Conservation (phyloP, 2,888 invertebrate species). For the Pemphredon lugubris region DNA sequence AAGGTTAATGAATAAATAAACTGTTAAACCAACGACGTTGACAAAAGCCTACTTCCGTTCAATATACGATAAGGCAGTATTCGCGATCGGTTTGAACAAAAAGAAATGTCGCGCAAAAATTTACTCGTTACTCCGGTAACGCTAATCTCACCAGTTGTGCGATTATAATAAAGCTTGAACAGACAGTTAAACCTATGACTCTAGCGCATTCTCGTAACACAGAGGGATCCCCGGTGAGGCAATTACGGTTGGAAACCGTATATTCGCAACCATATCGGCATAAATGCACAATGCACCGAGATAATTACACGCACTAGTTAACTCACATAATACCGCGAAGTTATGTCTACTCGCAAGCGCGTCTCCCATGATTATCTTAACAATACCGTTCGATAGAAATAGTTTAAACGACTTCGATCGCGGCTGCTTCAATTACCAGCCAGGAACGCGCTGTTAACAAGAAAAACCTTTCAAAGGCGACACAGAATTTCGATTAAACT, state of each 20-base stretch:
- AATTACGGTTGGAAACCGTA: background rate
- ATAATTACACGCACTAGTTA: slow-evolving; percentile 23
- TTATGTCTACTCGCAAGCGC: background rate
- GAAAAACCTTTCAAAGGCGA: slow-evolving; percentile 49
- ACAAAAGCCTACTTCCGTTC: no score
- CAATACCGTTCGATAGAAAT: slow-evolving; percentile 26
- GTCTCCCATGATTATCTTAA: slow-evolving; percentile 8
- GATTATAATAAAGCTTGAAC: no score
- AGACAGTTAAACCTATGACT: no score
- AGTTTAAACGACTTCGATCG: slow-evolving; percentile 19
- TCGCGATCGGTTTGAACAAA: no score
- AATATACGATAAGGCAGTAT: no score
- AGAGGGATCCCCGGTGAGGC: background rate
- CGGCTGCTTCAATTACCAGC: slow-evolving; percentile 36
- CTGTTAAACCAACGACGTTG: no score
- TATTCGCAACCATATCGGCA: background rate
- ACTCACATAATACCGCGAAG: slow-evolving; percentile 4
- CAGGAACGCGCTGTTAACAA: slow-evolving; percentile 41
- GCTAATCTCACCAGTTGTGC: no score
- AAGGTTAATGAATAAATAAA: no score
- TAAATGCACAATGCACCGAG: slow-evolving; percentile 15
- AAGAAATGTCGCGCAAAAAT: no score
- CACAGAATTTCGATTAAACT: slow-evolving; percentile 46
- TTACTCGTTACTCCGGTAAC: no score
- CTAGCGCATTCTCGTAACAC: no score